Percentiles rank a stretch among this genome's conserved stretches.
Conservation (phyloP, 2,888 invertebrate species). For the Chrysolina americana region DNA sequence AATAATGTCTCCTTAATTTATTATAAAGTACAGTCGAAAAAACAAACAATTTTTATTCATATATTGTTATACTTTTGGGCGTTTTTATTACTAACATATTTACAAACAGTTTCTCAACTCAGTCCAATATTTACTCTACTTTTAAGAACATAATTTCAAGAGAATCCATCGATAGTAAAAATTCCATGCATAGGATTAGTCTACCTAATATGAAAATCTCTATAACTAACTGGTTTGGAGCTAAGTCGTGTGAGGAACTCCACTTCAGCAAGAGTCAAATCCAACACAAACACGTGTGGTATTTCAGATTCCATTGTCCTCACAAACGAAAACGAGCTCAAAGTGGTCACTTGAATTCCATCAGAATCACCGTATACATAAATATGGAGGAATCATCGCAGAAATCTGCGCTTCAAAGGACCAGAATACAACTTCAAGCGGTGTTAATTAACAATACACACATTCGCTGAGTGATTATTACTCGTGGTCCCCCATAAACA, state of each 20-base stretch:
- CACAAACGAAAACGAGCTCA: slow-evolving; percentile 7
- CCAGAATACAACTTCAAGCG: slow-evolving; percentile 45
- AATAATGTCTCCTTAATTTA: too few species aligned
- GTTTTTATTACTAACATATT: too few species aligned
- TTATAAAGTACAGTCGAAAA: too few species aligned
- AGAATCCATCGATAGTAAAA: too few species aligned
- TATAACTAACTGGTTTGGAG: too few species aligned
- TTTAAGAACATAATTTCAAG: too few species aligned
- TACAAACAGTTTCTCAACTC: too few species aligned
- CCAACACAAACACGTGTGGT: neutral
- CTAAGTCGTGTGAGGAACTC: neutral
- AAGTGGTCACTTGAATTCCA: slow-evolving; percentile 26
- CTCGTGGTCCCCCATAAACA: slow-evolving; percentile 59
- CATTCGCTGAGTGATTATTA: slow-evolving; percentile 66
- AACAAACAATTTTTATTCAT: too few species aligned
- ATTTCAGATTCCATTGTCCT: neutral
- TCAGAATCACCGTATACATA: slow-evolving; percentile 21
- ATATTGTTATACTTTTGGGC: too few species aligned
- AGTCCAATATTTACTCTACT: too few species aligned
- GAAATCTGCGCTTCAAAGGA: slow-evolving; percentile 45
- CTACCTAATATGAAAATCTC: too few species aligned
- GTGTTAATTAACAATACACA: slow-evolving; percentile 68
- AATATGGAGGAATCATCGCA: slow-evolving; percentile 29
- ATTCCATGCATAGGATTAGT: too few species aligned
- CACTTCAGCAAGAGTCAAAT: neutral